Percentiles rank a stretch among this genome's conserved stretches.
Evolutionary conservation across 2,888 invertebrate species (phyloP).

Genomic region (Platycheirus albimanus): DNA sequence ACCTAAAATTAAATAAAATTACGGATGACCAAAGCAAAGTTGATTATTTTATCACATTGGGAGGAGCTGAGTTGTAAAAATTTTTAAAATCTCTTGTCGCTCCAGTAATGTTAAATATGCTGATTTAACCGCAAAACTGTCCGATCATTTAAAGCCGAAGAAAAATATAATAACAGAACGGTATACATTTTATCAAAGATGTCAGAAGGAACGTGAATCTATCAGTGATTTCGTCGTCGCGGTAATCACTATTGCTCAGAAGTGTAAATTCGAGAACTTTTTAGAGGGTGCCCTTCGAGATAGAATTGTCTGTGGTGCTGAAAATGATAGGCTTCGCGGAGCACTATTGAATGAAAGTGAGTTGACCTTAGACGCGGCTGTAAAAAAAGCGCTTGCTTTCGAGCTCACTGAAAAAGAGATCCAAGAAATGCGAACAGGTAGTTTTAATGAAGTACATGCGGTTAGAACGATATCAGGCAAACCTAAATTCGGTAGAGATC

Average conservation of each 20-base stretch:
- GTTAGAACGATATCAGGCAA: not conserved
- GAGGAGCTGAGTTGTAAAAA: not conserved
- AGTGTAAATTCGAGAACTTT: conserved; percentile 75
- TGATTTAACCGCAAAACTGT: conserved; percentile 17
- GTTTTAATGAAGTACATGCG: not conserved
- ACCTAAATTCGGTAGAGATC: not conserved
- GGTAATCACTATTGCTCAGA: conserved; percentile 74
- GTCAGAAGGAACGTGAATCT: conserved; percentile 72
- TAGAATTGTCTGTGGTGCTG: conserved; percentile 75
- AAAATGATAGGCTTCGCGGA: conserved; percentile 63
- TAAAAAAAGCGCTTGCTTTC: conserved; percentile 3
- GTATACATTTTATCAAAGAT: conserved; percentile 75
- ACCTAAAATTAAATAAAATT: not conserved
- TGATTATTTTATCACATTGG: not conserved
- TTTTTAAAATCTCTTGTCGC: not conserved
- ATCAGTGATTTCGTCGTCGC: conserved; percentile 69
- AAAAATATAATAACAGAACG: conserved; percentile 75
- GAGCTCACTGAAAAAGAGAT: conserved; percentile 6
- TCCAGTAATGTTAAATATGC: not conserved
- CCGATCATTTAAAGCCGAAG: conserved; percentile 32
- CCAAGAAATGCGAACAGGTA: not conserved
- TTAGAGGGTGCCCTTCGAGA: conserved; percentile 74
- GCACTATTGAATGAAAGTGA: conserved; percentile 71
- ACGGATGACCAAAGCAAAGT: not conserved
- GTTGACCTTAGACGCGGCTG: conserved; percentile 19